Evolutionary conservation across 2,113 vertebrate species (phyloP), one percentile per base, ranked within the genome.

Genomic region (Donacobius atricapilla): DNA sequence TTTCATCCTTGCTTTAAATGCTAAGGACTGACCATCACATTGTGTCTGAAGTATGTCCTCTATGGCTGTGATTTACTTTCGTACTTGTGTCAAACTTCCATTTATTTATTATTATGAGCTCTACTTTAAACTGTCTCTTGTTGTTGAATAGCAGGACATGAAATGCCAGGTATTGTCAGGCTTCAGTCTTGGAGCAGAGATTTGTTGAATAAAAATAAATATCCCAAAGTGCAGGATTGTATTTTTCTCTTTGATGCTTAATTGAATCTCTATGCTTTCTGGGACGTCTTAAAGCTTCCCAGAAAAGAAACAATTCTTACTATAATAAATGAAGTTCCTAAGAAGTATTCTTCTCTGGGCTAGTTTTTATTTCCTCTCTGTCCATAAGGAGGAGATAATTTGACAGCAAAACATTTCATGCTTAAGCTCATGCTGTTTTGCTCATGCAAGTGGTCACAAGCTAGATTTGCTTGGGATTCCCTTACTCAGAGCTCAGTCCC

Each of bases 51-150:
- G 57, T 57, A 44, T 77, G 80, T 79, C 61, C 53, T 87, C 84
- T 66, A 13, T 33, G 45, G 78, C 44, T 90, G 44, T 71, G 69
- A 96, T 89, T 93, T 82, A 68, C 73, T 70, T 94, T 72, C 39
- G 30, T 60, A 31, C 60, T 81, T 0, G 0, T 70, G 78, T 89
- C 94, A 97, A 66, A 87, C 90, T 96, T 90, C 44, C 35, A 22
- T 79, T 89, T 90, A 91, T 96, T 97, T 96, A 96, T 91, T 97
- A 94, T 94, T 96, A 91, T 95, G 88, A 97, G 95, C 86, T 97
- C 95, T 95, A 83, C 88, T 96, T 96, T 57, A 86, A 96, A 91
- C 68, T 93, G 69, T 79, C 57, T 81, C 76, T 95, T 81, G 84
- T 91, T 86, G 64, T 79, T 81, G 89, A 95, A 92, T 77, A 95